Evolutionary conservation across 2,797 vertebrate species (phyloP), one percentile per base, ranked within the genome.

Genomic region (Ibycter americanus): DNA sequence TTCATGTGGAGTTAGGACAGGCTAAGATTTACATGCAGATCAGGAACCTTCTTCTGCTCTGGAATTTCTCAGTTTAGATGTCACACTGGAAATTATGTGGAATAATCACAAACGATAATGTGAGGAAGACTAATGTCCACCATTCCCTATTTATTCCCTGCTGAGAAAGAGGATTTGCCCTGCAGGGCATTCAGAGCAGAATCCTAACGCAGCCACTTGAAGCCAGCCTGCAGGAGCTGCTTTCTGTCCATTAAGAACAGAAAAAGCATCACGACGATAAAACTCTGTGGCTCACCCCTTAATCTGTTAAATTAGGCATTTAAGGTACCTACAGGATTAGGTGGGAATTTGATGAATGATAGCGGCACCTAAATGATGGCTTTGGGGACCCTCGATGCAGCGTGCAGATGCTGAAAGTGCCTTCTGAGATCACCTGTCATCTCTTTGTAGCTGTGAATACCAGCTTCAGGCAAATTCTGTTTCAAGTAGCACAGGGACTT

Each of bases 1-100:
- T 80, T 85, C 67, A 87, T 40, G 14, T 73, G 36, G 62, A 80
- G n/a, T 84, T 87, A 84, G 73, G 74, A 93, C 81, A 85, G 91
- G 59, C 63, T 59, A 85, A 93, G 93, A 92, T 91, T 95, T 95
- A 93, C 89, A 87, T 19, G 31, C 36, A 46, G 55, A 91, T 83
- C 1, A 1, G n/a, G 74, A 93, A 63, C 66, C 38, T 94, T 76
- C 36, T 91, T 62, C 59, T 84, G 54, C 65, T 93, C 95, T 96
- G 96, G 90, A 96, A 55, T 96, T 92, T 93, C 78, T 96, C 96
- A 93, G 25, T 94, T 89, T 66, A 40, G 67, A 56, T 80, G 81
- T 89, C 78, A 89, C 71, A 42, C 29, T 36, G 63, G 89, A 52
- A 92, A 80, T 77, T 67, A 61, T 26, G 47, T 85, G 65, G 6